Evolutionary conservation across 2,797 vertebrate genomes (phyloP).

Genomic region (Phataginus tricuspis): DNA sequence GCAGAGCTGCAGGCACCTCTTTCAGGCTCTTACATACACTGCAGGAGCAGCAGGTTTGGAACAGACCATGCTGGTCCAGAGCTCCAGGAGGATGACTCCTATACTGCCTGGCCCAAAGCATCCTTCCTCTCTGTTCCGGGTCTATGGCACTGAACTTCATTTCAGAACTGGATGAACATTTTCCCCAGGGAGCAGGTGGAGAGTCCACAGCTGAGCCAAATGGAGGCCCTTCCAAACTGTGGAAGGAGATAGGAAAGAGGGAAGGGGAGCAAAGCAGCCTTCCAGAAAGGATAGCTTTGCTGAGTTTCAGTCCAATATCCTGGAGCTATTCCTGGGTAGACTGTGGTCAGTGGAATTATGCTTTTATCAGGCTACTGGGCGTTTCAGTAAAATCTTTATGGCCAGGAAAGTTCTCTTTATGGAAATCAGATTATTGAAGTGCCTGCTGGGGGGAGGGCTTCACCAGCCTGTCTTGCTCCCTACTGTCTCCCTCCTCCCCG

Average conservation of each 20-base stretch:
- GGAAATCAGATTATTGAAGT: conserved; percentile 67
- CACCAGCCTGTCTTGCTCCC: conserved; percentile 44
- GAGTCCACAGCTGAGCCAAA: conserved; percentile 64
- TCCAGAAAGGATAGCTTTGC: conserved; percentile 66
- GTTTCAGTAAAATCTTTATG: conserved; percentile 75
- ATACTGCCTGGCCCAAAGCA: background rate
- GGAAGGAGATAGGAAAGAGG: conserved; percentile 28
- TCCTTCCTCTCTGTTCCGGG: background rate
- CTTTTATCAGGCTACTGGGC: conserved; percentile 67
- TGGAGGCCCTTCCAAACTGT: background rate
- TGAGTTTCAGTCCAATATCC: conserved; percentile 65
- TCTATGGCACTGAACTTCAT: conserved; percentile 51
- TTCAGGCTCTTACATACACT: background rate
- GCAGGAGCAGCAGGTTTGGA: background rate
- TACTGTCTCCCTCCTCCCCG: conserved; percentile 3
- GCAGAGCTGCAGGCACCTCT: background rate
- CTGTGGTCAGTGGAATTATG: conserved; percentile 74
- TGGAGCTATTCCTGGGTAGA: conserved; percentile 77
- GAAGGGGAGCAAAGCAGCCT: conserved; percentile 43
- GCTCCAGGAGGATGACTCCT: background rate
- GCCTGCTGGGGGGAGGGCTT: conserved; percentile 52
- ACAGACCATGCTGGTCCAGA: background rate
- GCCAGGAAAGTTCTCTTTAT: conserved; percentile 64
- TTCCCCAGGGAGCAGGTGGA: conserved; percentile 47
- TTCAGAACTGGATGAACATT: conserved; percentile 58